Evolutionary conservation across 2,113 vertebrate genomes (phyloP), one percentile per base, ranked within the genome.

Genomic region (Alouatta palliata): DNA sequence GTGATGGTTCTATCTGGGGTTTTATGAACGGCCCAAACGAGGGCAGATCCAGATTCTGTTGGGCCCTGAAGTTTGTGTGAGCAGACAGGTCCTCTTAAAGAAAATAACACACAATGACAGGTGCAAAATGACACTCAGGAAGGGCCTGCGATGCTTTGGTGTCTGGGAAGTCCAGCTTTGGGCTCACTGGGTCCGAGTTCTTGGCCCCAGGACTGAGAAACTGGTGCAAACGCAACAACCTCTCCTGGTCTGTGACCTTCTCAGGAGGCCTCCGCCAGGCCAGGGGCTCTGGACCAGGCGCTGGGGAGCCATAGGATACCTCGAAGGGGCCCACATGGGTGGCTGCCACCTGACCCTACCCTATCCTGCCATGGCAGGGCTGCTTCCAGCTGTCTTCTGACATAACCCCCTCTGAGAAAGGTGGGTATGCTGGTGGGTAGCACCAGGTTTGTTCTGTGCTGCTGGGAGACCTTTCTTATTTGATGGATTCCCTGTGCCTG

Each of bases 161-260:
- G 8, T 35, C 52, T 16, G 8, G 6, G 3, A 20, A 86, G 37
- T 45, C 47, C 35, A 23, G 25, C 37, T n/a, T 0, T 2, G 58
- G 14, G 49, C 56, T 27, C 1, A 17, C 8, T n/a, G n/a, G 20
- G n/a, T 47, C 45, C 5, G 32, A 27, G 8, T 25, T 89, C 92
- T 1, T 0, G 37, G 37, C 2, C 32, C 30, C 35, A 20, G 4
- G 37, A 21, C 30, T n/a, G 47, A 54, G 82, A 86, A 54, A 32
- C 40, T 37, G 12, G 4, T 0, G 6, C 5, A 9, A 58, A 66
- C 35, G 0, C 47, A 21, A 23, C 11, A 17, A 77, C 16, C 30
- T 30, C 75, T 43, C 11, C 19, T 1, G 8, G 7, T 32, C 43
- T 10, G 70, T 7, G 21, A 23, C n/a, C 64, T 30, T 54, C 73